A percentile compares a stretch with the other conserved stretches of the same genome.
Evolutionary conservation across 2,797 vertebrate genomes (phyloP).

Genomic region (Tapera naevia): DNA sequence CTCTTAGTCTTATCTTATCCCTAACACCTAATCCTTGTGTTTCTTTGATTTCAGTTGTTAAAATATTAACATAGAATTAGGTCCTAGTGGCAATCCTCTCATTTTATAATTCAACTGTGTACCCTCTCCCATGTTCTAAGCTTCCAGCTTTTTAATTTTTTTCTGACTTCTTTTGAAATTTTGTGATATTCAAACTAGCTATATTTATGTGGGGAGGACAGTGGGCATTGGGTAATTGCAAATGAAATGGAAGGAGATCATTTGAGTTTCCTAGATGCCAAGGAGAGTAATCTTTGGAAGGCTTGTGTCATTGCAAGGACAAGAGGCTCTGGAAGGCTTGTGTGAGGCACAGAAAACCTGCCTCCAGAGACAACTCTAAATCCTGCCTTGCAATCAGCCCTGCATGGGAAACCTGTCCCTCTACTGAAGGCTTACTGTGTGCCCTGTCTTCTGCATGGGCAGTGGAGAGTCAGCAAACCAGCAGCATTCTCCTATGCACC

Average conservation of each 20-base stretch:
- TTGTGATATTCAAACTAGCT: background rate
- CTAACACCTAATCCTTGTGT: too few relatives aligned
- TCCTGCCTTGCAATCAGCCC: too few relatives aligned
- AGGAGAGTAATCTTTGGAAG: background rate
- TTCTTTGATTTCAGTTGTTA: background rate
- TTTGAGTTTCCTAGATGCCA: background rate
- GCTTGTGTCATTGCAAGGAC: too few relatives aligned
- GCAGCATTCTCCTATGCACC: fast-evolving
- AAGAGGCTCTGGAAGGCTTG: too few relatives aligned
- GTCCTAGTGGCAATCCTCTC: background rate
- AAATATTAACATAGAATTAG: background rate
- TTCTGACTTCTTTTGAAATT: background rate
- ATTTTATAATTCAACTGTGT: background rate
- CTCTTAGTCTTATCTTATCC: too few relatives aligned
- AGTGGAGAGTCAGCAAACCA: too few relatives aligned
- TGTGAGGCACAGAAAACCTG: too few relatives aligned
- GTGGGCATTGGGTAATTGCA: fast-evolving
- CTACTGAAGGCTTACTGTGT: background rate
- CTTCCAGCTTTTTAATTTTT: background rate
- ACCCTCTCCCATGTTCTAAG: background rate
- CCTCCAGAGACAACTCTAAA: too few relatives aligned
- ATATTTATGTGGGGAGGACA: fast-evolving
- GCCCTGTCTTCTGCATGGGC: fast-evolving
- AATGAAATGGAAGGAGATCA: fast-evolving
- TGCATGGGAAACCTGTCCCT: too few relatives aligned